phyloP scores from a whole-genome alignment of 2,797 vertebrate species.

The Sebastes reedi region DNA sequence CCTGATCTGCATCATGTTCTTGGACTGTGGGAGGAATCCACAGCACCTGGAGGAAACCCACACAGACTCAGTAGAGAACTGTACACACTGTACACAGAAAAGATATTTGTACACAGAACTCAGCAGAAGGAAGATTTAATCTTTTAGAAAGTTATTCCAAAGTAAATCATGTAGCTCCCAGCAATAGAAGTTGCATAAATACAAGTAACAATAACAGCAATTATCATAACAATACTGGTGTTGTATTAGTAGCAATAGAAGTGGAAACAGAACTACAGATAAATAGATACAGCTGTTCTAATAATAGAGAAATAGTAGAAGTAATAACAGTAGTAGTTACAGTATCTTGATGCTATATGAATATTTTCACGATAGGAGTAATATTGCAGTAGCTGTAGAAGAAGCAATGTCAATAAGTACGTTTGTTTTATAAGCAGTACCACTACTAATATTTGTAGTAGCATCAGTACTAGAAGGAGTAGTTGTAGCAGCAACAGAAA shows the following conservation, averaged over 20 bases:
- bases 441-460: not conserved
- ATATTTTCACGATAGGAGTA: fast-evolving
- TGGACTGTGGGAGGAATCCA: conserved; percentile 14
- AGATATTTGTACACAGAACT: not conserved
- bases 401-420: fast-evolving
- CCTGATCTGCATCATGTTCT: conserved; percentile 4
- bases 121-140: not conserved
- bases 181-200: not conserved
- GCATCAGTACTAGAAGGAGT: not conserved
- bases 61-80: conserved; percentile 3
- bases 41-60: conserved; percentile 23
- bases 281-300: not conserved
- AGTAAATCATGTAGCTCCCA: not conserved
- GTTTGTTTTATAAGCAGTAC: not conserved
- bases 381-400: not conserved
- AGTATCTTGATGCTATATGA: not conserved
- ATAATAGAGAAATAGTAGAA: not conserved
- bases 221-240: not conserved
- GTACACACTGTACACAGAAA: not conserved
- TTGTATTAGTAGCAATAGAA: not conserved
- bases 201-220: not conserved
- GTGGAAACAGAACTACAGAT: not conserved
- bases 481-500: not conserved
- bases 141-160: not conserved
- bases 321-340: not conserved